A percentile compares a stretch with the other conserved stretches of the same genome.
Evolutionary conservation across 2,113 vertebrate genomes (phyloP).

Genomic region (Zapornia atra): DNA sequence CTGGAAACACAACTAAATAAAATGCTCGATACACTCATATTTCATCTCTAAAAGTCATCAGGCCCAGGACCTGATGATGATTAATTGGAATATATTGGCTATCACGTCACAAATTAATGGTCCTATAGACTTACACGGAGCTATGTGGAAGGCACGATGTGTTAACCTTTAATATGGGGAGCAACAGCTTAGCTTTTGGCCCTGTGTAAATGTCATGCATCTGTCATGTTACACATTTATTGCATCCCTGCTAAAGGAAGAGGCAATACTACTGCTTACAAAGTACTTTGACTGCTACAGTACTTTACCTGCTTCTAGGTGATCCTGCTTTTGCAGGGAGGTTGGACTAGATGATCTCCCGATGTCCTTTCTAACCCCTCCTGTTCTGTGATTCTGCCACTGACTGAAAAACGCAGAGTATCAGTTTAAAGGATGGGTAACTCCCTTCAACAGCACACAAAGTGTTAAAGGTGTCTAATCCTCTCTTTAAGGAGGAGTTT

Average conservation of each 20-base stretch:
- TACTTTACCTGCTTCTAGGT: too few relatives aligned
- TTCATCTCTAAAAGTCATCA: neutral
- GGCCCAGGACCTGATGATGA: neutral
- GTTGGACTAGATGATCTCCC: too few relatives aligned
- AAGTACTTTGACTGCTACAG: neutral
- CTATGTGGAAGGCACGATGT: neutral
- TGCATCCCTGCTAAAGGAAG: neutral
- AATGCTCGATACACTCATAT: neutral
- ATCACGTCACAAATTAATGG: neutral
- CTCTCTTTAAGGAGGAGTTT: neutral
- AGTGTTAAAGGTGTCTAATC: neutral
- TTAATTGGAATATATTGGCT: neutral
- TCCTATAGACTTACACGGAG: neutral
- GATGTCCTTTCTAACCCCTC: too few relatives aligned
- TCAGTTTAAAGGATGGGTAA: neutral
- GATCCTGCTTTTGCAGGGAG: too few relatives aligned
- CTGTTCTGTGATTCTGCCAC: neutral
- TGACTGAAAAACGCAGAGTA: neutral
- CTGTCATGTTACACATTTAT: neutral
- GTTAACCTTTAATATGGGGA: neutral
- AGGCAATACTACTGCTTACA: neutral
- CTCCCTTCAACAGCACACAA: neutral
- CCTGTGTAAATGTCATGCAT: neutral
- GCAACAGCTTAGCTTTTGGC: neutral
- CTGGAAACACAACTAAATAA: neutral